Evolutionary conservation across 2,797 vertebrate species (phyloP).

Genomic region (Poeciliopsis gracilis): DNA sequence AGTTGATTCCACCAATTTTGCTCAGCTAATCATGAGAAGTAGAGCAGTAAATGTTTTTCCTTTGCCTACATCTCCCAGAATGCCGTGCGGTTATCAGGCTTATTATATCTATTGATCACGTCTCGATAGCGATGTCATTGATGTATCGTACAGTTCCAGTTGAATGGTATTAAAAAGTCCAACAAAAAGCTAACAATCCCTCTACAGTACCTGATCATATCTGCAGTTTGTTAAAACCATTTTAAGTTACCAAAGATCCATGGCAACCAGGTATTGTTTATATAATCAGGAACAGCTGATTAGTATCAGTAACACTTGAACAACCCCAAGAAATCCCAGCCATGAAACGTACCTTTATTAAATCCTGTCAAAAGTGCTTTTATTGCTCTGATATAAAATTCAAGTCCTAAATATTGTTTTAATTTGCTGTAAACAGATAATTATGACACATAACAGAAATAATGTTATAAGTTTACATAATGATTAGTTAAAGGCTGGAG

Average conservation of each 20-base stretch:
- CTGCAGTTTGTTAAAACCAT: neutral
- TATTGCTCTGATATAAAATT: neutral
- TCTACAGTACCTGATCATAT: neutral
- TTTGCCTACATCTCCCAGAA: no score
- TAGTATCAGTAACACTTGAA: neutral
- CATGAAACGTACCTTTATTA: neutral
- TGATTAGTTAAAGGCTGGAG: neutral
- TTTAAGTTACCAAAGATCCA: neutral
- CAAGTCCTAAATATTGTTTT: neutral
- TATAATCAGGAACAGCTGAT: neutral
- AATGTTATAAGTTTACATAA: neutral
- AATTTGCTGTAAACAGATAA: neutral
- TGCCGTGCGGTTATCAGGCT: no score
- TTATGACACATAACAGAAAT: neutral
- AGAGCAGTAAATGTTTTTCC: no score
- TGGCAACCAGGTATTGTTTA: neutral
- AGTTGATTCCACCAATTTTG: no score
- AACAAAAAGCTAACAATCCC: neutral
- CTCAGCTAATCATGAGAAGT: no score
- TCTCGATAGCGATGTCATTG: no score
- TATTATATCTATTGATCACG: no score
- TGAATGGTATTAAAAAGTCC: neutral
- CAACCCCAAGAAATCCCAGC: neutral
- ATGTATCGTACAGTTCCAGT: no score
- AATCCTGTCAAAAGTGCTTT: neutral